Percentiles rank a stretch among this genome's conserved stretches.
Evolutionary conservation across 2,797 vertebrate genomes (phyloP).

Genomic region (Pantherophis alleghaniensis): DNA sequence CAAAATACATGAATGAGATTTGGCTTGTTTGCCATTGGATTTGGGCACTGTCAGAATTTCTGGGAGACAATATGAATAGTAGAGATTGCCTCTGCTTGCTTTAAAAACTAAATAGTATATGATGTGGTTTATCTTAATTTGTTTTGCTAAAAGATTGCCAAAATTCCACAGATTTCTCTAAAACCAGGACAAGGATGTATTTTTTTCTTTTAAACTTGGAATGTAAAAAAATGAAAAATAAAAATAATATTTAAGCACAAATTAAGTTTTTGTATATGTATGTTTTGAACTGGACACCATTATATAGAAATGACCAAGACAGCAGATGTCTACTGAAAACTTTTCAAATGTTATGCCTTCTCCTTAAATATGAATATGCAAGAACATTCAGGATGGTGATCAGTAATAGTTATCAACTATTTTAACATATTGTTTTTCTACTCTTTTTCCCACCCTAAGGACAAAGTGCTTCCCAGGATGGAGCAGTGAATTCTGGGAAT

Average conservation of each 20-base stretch:
- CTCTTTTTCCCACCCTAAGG: conserved; percentile 33
- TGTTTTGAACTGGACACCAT: neutral
- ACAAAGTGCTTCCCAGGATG: conserved; percentile 2
- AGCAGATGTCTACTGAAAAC: neutral
- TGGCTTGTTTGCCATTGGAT: neutral
- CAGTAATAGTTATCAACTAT: neutral
- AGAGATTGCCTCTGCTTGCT: neutral
- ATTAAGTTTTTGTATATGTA: neutral
- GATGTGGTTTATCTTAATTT: neutral
- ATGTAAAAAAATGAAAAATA: neutral
- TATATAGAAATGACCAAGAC: neutral
- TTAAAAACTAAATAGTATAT: neutral
- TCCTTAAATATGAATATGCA: neutral
- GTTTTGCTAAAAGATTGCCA: neutral
- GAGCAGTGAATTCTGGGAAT: conserved; percentile 24
- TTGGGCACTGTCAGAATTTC: neutral
- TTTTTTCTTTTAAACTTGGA: neutral
- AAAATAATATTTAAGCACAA: neutral
- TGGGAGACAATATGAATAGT: neutral
- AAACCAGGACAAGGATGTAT: neutral
- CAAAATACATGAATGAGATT: neutral
- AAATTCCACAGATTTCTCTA: neutral
- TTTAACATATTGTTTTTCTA: neutral
- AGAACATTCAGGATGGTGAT: neutral
- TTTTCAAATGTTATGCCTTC: neutral